These are phyloP conservation scores for Cygnus buccinator DNA, from an alignment of 2,113 vertebrate genomes.

Conservation along the genomic window DNA sequence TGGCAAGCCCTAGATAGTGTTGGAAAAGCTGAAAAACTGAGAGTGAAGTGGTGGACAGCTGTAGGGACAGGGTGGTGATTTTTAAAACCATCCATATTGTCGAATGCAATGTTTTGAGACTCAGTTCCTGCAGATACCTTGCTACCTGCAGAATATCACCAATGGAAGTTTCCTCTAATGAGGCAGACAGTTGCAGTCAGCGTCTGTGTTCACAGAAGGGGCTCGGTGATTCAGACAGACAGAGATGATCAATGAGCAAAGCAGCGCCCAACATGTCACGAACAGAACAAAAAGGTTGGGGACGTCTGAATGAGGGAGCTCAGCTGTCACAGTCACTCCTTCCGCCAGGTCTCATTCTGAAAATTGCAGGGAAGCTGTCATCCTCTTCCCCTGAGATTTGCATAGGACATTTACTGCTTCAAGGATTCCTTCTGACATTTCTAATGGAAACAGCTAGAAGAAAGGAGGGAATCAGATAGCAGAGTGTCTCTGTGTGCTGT, in stretches of 20 bases:
- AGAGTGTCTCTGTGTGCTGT: not conserved
- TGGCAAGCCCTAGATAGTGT: not conserved
- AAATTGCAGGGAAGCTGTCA: not conserved
- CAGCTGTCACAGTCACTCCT: not conserved
- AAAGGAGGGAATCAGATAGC: slow-evolving; percentile 19
- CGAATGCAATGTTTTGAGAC: not conserved
- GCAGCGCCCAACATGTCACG: not conserved
- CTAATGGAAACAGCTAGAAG: slow-evolving; percentile 44
- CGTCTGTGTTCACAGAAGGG: not conserved
- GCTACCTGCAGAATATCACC: not conserved
- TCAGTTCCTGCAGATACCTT: not conserved
- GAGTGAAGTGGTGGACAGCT: rapidly evolving
- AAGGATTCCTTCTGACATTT: slow-evolving; percentile 48
- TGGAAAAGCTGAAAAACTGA: not conserved
- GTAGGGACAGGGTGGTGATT: not conserved
- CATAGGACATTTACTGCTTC: not conserved
- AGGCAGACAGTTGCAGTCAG: not conserved
- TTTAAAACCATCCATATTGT: not conserved
- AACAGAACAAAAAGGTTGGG: not conserved
- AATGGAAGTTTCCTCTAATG: not conserved
- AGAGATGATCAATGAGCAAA: slow-evolving; percentile 11
- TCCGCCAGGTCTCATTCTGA: not conserved
- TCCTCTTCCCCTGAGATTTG: not conserved
- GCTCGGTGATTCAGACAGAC: not conserved
- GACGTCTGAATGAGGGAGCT: slow-evolving; percentile 1